These are phyloP conservation scores for Chrysina gloriosa DNA, from an alignment of 2,888 invertebrate species.

Conservation along the genomic window DNA sequence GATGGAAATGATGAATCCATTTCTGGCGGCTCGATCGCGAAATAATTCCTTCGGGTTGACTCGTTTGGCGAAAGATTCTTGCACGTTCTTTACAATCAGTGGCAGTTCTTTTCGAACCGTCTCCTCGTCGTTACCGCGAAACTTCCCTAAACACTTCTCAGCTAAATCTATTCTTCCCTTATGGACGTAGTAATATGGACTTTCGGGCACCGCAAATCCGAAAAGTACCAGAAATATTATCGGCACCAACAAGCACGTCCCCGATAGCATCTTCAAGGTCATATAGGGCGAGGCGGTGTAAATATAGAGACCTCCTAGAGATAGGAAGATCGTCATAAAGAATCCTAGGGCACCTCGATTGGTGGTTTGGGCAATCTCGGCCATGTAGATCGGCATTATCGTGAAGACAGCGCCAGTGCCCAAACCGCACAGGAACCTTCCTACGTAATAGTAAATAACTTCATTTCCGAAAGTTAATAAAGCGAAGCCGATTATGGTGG, in stretches of 20 bases:
- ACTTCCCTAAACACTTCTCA: constrained; percentile 70
- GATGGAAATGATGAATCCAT: constrained; percentile 60
- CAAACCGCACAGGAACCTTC: constrained; percentile 45
- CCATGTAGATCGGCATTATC: constrained; percentile 84
- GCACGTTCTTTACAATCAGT: constrained; percentile 64
- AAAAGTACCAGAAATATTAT: constrained; percentile 66
- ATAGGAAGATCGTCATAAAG: constrained; percentile 74
- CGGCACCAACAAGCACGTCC: constrained; percentile 70
- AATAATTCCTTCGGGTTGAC: constrained; percentile 58
- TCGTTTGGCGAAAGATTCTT: constrained; percentile 49
- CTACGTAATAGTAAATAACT: constrained; percentile 42
- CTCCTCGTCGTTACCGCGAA: constrained; percentile 73
- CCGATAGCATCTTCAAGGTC: constrained; percentile 72
- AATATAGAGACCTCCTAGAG: constrained; percentile 73
- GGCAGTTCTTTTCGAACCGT: constrained; percentile 71
- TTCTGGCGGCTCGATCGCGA: constrained; percentile 57
- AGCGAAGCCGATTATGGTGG: constrained; percentile 69
- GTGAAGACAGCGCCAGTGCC: constrained; percentile 75
- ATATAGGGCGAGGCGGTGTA: constrained; percentile 78
- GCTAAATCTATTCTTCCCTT: constrained; percentile 73
- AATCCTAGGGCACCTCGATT: constrained; percentile 84
- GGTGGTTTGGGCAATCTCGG: constrained; percentile 84
- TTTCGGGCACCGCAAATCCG: constrained; percentile 82
- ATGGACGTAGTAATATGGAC: constrained; percentile 75
- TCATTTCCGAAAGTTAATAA: constrained; percentile 42